Evolutionary conservation across 92 coral and sea anemone species (phyloP).

Genomic region (Porites rus): DNA sequence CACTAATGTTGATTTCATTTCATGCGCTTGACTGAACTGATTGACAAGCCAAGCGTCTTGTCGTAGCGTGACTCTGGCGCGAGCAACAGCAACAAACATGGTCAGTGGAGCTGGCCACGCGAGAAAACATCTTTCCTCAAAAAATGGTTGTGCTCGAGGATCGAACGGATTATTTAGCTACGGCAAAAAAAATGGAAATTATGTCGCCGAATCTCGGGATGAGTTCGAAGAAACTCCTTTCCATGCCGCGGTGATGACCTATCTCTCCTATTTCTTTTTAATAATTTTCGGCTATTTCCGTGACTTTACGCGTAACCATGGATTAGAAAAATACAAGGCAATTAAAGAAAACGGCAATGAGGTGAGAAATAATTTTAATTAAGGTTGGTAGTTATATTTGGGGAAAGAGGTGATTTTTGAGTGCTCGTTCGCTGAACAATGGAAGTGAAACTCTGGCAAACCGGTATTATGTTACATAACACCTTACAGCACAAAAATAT

Average conservation of each 20-base stretch:
- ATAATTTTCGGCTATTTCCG: constrained; percentile 92
- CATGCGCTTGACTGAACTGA: too few species aligned
- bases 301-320: constrained; percentile 91
- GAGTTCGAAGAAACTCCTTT: constrained; percentile 94
- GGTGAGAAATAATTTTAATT: constrained; percentile 50
- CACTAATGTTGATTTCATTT: too few species aligned
- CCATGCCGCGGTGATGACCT: constrained; percentile 83
- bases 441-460: too few species aligned
- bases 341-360: constrained; percentile 81
- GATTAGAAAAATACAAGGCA: constrained; percentile 84
- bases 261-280: constrained; percentile 84
- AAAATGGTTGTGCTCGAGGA: constrained; percentile 69
- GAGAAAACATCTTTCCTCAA: constrained; percentile 33
- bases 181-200: constrained; percentile 24
- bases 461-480: too few species aligned
- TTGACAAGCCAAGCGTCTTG: too few species aligned
- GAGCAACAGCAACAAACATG: constrained; percentile 26
- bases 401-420: background rate
- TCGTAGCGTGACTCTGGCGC: too few species aligned
- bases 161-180: constrained; percentile 63
- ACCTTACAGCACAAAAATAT: too few species aligned
- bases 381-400: too few species aligned
- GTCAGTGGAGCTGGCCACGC: constrained; percentile 47
- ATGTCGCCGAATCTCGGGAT: constrained; percentile 42
- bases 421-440: background rate